Evolutionary conservation across 2,113 vertebrate species (phyloP), one percentile per base, ranked within the genome.

Genomic region (Tyrannus savana): DNA sequence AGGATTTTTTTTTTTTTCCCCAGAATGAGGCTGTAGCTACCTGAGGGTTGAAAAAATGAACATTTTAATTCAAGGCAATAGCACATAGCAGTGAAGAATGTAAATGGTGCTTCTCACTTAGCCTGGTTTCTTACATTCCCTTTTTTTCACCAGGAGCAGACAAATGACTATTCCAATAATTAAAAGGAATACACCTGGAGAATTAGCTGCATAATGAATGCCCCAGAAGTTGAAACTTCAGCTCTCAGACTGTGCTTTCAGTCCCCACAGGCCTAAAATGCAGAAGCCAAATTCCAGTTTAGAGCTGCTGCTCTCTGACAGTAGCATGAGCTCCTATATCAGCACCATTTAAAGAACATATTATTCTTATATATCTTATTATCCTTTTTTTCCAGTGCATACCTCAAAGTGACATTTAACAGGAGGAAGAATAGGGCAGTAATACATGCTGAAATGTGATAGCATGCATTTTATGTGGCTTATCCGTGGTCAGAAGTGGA

Each of bases 151-250:
- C 37, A 69, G 73, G 6, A 94, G n/a, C 88, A 82, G 73, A 90
- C 37, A 82, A 94, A 79, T 84, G n/a, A 89, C 88, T 82, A 64
- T 86, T 90, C 76, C 69, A 84, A 89, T 92, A 92, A 97, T 94
- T 95, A 94, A 75, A 93, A 93, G 73, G 62, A 93, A 93, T 69
- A 96, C 35, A 94, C 60, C 72, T 90, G 46, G 85, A 97, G 92
- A 96, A 93, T 84, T 87, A 89, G 31, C n/a, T 3, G 11, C 72
- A 50, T 94, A 94, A 93, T 89, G 73, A 92, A 87, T 87, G 86
- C 37, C 79, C 69, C 88, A 93, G 83, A 95, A 94, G 76, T 8
- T 68, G 73, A 81, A 94, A 83, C 37, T 95, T 95, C 83, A 89
- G 56, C 52, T 68, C 69, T 89, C 62, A 84, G 81, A 73, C 47